These are phyloP conservation scores for Probosciger aterrimus DNA, from an alignment of 2,113 vertebrate genomes.

Conservation along the genomic window DNA sequence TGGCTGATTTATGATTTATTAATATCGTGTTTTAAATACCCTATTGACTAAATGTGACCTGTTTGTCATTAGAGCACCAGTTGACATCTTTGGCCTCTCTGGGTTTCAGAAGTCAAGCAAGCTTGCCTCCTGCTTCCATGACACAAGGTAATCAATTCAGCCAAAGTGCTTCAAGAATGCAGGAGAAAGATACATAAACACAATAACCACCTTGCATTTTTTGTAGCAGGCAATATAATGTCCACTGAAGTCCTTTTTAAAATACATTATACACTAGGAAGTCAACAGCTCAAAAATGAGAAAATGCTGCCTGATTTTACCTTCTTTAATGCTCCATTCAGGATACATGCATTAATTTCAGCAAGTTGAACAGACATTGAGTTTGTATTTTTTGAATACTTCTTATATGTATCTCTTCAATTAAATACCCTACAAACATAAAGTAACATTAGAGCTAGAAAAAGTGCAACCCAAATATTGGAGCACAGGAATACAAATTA, in stretches of 20 bases:
- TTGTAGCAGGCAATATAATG: background rate
- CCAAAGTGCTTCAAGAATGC: background rate
- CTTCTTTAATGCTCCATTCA: background rate
- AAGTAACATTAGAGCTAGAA: background rate
- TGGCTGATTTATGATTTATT: background rate
- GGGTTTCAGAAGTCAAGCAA: background rate
- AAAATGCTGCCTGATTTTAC: background rate
- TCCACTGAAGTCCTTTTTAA: background rate
- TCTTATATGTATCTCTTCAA: background rate
- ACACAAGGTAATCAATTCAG: conserved; percentile 9
- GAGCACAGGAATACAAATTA: background rate
- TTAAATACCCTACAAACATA: background rate
- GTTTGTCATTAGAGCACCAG: conserved; percentile 23
- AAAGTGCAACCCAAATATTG: background rate
- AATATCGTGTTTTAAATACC: background rate
- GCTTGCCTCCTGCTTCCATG: background rate
- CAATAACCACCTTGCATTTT: background rate
- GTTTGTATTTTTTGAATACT: background rate
- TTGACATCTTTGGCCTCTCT: background rate
- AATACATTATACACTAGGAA: background rate
- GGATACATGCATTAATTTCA: background rate
- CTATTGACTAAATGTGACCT: background rate
- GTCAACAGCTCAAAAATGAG: background rate
- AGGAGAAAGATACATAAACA: background rate
- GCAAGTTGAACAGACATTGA: background rate